These are phyloP conservation scores for Drosophila nasuta DNA, from an alignment of 1,140 invertebrate genomes.

Conservation along the genomic window DNA sequence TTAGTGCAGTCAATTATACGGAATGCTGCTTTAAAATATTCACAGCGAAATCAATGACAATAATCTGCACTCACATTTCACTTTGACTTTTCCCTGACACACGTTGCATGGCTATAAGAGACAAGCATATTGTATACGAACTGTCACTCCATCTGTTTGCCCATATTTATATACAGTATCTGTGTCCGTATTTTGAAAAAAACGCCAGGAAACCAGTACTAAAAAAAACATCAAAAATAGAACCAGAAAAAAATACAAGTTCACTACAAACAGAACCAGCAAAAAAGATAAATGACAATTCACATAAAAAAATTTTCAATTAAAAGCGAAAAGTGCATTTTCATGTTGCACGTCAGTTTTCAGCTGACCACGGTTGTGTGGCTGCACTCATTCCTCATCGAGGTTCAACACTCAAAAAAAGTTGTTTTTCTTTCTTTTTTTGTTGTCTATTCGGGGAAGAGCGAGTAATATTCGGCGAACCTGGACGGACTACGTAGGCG, in stretches of 20 bases:
- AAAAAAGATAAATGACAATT: constrained; percentile 73
- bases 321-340: constrained; percentile 83
- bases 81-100: constrained; percentile 58
- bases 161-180: constrained; percentile 4
- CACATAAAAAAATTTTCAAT: constrained; percentile 75
- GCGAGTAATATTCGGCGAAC: background rate
- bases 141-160: constrained; percentile 9
- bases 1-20: constrained; percentile 52
- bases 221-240: constrained; percentile 21
- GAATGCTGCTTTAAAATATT: constrained; percentile 43
- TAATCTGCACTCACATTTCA: constrained; percentile 63
- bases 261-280: constrained; percentile 27
- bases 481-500: background rate
- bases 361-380: constrained; percentile 35
- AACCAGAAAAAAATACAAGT: constrained; percentile 12
- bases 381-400: constrained; percentile 32
- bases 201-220: constrained; percentile 54
- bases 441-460: constrained; percentile 6
- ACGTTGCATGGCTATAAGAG: constrained; percentile 26
- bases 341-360: constrained; percentile 79
- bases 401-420: constrained; percentile 58
- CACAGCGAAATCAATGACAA: constrained; percentile 68
- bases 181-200: constrained; percentile 26
- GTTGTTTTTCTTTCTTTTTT: constrained; percentile 28
- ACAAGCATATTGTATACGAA: constrained; percentile 38